phyloP scores from a whole-genome alignment of 1,140 invertebrate species.

The Ooceraea biroi region DNA sequence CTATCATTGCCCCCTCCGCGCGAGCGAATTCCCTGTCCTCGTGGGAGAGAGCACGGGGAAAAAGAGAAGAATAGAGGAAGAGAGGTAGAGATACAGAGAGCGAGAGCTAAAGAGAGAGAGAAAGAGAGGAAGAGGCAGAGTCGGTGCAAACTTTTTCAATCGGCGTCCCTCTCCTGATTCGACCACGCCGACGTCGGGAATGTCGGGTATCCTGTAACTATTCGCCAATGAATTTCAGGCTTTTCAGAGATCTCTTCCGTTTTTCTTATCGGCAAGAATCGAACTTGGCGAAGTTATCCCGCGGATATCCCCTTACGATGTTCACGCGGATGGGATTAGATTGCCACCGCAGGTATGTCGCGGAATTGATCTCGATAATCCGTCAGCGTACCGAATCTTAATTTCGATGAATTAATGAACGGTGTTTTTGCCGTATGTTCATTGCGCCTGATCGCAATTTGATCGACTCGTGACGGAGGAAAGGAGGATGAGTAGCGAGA shows the following conservation, averaged over 20 bases:
- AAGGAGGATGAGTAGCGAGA: background rate
- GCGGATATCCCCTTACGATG: constrained; percentile 57
- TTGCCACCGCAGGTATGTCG: constrained; percentile 27
- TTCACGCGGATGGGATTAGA: constrained; percentile 51
- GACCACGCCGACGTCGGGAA: constrained; percentile 57
- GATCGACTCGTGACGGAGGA: background rate
- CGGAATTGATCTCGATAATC: constrained; percentile 52
- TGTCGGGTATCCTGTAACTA: constrained; percentile 69
- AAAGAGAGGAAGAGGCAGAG: constrained; percentile 33
- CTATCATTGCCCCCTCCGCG: background rate
- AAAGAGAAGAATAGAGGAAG: background rate
- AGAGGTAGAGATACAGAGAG: constrained; percentile 35
- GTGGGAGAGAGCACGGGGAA: constrained; percentile 3
- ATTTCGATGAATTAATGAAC: constrained; percentile 2
- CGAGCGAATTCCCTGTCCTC: background rate
- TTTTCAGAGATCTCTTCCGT: constrained; percentile 62
- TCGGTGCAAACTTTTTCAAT: constrained; percentile 75
- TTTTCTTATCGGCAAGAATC: constrained; percentile 55
- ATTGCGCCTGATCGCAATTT: background rate
- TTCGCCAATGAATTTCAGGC: constrained; percentile 66
- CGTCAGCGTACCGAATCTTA: constrained; percentile 41
- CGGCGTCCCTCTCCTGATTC: constrained; percentile 62
- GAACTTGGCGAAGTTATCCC: constrained; percentile 56
- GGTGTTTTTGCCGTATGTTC: constrained; percentile 21
- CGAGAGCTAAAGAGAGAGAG: constrained; percentile 1